phyloP scores from a whole-genome alignment of 1,140 invertebrate genomes.

The Drosophila ambigua region DNA sequence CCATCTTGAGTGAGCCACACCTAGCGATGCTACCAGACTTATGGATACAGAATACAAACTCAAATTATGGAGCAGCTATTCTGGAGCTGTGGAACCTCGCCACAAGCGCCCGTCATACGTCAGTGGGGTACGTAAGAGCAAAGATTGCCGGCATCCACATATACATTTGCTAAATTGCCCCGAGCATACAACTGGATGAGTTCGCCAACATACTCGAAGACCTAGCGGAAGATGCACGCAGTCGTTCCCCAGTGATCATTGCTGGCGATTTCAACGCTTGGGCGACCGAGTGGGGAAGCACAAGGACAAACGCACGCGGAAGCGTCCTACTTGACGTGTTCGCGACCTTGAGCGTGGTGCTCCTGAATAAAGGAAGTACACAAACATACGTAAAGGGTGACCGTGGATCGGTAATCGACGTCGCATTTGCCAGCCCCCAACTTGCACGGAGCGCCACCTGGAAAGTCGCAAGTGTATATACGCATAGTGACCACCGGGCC shows the following conservation, averaged over 20 bases:
- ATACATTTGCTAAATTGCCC: constrained; percentile 10
- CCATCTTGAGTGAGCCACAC: background rate
- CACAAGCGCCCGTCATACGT: background rate
- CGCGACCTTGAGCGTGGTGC: too few species aligned
- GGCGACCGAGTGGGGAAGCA: constrained; percentile 14
- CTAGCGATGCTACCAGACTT: background rate
- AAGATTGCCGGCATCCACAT: background rate
- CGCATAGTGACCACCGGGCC: too few species aligned
- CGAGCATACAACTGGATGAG: background rate
- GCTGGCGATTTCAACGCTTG: constrained; percentile 17
- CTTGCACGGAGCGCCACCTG: too few species aligned
- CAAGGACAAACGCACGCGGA: too few species aligned
- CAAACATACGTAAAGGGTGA: too few species aligned
- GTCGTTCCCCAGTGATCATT: background rate
- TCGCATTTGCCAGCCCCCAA: too few species aligned
- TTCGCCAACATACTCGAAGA: background rate
- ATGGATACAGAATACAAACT: background rate
- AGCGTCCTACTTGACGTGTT: background rate
- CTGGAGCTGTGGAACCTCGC: background rate
- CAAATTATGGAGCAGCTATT: background rate
- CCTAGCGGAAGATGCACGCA: background rate
- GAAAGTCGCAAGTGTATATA: too few species aligned
- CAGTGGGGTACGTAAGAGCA: background rate
- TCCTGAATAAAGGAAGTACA: too few species aligned
- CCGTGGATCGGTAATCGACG: too few species aligned